These are phyloP conservation scores for Psittacus erithacus DNA, from an alignment of 2,113 vertebrate genomes.

Conservation along the genomic window DNA sequence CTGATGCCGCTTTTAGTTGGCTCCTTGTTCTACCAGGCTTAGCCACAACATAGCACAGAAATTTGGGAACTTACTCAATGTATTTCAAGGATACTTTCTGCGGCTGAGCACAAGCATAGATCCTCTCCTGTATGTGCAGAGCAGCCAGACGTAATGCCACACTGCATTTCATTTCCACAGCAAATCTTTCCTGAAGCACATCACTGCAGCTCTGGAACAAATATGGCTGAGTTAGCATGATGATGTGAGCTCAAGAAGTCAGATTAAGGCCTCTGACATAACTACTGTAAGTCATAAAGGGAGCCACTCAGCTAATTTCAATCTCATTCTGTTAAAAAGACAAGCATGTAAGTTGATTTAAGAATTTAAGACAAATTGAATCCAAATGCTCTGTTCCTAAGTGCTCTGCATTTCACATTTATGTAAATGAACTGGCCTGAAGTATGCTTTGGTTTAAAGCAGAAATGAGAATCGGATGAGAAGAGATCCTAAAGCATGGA, in stretches of 20 bases:
- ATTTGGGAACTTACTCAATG: slow-evolving; percentile 86
- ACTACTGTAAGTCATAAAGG: background rate
- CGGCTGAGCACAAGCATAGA: slow-evolving; percentile 88
- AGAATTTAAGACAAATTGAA: background rate
- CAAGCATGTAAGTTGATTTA: rapidly evolving
- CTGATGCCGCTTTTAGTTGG: background rate
- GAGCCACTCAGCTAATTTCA: background rate
- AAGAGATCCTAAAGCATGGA: background rate
- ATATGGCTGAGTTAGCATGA: background rate
- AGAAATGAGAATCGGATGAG: background rate
- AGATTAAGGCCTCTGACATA: background rate
- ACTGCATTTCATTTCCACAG: slow-evolving; percentile 96
- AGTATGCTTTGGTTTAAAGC: background rate
- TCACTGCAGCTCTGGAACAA: slow-evolving; percentile 90
- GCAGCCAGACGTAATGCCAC: slow-evolving; percentile 90
- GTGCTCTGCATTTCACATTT: background rate
- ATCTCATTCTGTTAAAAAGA: background rate
- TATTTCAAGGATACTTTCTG: slow-evolving; percentile 93
- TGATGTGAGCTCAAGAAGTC: background rate
- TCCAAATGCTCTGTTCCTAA: background rate
- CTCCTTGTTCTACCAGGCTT: background rate
- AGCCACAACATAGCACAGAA: background rate
- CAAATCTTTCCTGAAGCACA: slow-evolving; percentile 94
- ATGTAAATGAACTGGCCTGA: background rate
- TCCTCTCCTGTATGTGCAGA: slow-evolving; percentile 94